Conservation (phyloP, 2,888 invertebrate genomes). For the Anthophora plumipes region DNA sequence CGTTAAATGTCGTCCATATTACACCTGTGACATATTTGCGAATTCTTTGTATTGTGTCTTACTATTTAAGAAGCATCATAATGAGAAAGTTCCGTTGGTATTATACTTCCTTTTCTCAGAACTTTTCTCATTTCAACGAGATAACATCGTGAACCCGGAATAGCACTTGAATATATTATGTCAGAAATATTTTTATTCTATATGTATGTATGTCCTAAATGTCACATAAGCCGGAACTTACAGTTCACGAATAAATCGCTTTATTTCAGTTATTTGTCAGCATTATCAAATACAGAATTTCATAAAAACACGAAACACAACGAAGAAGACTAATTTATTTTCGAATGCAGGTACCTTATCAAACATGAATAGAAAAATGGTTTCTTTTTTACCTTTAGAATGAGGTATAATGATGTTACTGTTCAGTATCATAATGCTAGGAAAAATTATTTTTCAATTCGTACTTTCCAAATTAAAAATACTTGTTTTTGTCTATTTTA, state of each 20-base stretch:
- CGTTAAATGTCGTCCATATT: not conserved
- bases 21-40: not conserved
- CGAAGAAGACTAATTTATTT: no score
- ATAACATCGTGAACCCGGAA: constrained; percentile 17
- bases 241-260: not conserved
- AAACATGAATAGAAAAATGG: not conserved
- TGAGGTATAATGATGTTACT: no score
- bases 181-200: constrained; percentile 12
- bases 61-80: constrained; percentile 3
- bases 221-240: not conserved
- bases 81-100: constrained; percentile 23
- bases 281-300: not conserved
- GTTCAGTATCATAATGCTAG: no score
- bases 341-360: no score
- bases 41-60: constrained; percentile 13
- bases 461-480: no score
- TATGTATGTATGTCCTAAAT: constrained; percentile 8
- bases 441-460: no score
- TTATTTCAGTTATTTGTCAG: constrained; percentile 2
- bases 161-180: constrained; percentile 17
- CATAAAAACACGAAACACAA: not conserved
- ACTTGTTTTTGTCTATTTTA: no score
- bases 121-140: constrained; percentile 26
- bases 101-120: not conserved
- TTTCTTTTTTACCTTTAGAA: no score